Evolutionary conservation across 2,888 invertebrate genomes (phyloP).

Genomic region (Glyphotaelius pellucidus): DNA sequence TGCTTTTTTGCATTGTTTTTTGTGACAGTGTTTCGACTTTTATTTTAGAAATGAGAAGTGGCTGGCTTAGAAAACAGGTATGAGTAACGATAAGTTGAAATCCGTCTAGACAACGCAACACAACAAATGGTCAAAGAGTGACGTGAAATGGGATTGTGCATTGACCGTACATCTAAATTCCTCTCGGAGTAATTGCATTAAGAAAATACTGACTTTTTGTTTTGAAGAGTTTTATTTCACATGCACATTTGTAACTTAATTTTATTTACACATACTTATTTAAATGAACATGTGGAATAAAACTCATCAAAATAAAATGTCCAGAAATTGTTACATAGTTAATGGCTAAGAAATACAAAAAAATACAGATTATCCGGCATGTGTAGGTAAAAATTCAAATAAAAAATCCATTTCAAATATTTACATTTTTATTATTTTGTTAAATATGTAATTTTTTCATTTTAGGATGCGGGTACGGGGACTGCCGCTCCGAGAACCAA

Average conservation of each 20-base stretch:
- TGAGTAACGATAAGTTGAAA: background rate
- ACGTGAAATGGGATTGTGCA: background rate
- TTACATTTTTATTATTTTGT: background rate
- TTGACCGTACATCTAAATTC: background rate
- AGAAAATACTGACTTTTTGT: background rate
- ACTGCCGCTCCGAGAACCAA: too few species aligned
- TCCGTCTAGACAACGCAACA: background rate
- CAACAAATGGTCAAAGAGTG: background rate
- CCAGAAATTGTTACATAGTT: too few species aligned
- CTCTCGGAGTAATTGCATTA: background rate
- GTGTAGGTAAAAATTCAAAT: too few species aligned
- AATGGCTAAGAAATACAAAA: background rate
- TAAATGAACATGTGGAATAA: too few species aligned
- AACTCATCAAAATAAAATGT: too few species aligned
- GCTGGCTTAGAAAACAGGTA: background rate
- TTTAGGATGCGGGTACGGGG: too few species aligned
- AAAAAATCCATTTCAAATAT: too few species aligned
- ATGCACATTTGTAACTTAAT: too few species aligned
- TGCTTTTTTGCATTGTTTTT: background rate
- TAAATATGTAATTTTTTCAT: too few species aligned
- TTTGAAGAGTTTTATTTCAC: too few species aligned
- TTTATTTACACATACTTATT: too few species aligned
- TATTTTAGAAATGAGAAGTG: background rate
- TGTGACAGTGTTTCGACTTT: background rate
- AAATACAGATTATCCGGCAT: background rate